phyloP scores from a whole-genome alignment of 2,113 vertebrate genomes.

The Plectropomus leopardus region DNA sequence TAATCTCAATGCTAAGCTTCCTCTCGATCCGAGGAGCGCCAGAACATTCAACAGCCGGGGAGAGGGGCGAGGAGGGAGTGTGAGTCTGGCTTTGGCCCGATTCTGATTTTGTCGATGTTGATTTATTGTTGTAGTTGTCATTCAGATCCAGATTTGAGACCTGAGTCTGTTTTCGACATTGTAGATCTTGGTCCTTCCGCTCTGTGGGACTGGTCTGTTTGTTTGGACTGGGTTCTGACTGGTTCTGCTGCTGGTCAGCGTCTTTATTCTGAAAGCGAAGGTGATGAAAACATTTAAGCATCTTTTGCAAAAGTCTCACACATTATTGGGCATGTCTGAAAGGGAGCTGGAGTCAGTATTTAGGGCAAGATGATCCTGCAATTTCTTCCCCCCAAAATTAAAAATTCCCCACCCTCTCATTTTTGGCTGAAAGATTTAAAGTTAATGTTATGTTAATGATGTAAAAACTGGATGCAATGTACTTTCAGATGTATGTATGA shows the following conservation, averaged over 20 bases:
- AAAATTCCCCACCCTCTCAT: too few relatives aligned
- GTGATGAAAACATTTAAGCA: background rate
- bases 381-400: background rate
- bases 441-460: too few relatives aligned
- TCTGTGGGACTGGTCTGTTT: conserved; percentile 62
- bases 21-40: conserved; percentile 85
- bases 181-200: conserved; percentile 63
- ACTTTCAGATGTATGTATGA: too few relatives aligned
- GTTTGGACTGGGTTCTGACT: conserved; percentile 52
- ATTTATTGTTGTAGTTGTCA: conserved; percentile 91
- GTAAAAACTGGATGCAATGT: too few relatives aligned
- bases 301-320: background rate
- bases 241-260: conserved; percentile 54
- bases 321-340: background rate
- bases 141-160: conserved; percentile 90
- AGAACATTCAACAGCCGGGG: conserved; percentile 75
- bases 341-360: background rate
- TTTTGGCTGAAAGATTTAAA: too few relatives aligned
- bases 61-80: conserved; percentile 52
- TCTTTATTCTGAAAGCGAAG: conserved; percentile 63
- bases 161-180: conserved; percentile 61
- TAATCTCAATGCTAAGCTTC: conserved; percentile 97
- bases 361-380: background rate
- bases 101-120: conserved; percentile 70
- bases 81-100: conserved; percentile 60